Evolutionary conservation across 1,140 invertebrate species (phyloP).

Genomic region (Bombus turneri): DNA sequence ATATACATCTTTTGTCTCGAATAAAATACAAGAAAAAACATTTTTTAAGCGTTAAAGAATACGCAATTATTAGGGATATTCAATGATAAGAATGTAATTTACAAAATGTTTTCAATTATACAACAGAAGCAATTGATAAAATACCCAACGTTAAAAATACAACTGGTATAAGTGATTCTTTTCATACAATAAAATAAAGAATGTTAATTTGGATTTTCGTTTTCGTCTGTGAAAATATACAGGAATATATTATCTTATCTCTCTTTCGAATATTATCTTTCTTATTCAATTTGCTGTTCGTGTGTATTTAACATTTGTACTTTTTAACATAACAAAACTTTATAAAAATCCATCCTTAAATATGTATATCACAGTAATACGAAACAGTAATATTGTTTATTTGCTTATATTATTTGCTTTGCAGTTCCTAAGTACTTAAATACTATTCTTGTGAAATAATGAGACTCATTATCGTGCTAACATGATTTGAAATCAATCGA

Average conservation of each 20-base stretch:
- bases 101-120: neutral
- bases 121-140: neutral
- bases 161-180: neutral
- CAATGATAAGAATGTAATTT: neutral
- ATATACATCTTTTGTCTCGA: too few relatives aligned
- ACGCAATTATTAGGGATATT: neutral
- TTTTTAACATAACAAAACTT: too few relatives aligned
- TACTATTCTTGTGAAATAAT: neutral
- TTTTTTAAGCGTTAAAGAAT: too few relatives aligned
- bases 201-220: neutral
- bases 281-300: too few relatives aligned
- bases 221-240: neutral
- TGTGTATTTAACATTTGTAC: too few relatives aligned
- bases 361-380: too few relatives aligned
- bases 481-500: slow-evolving; percentile 2
- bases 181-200: neutral
- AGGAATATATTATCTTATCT: too few relatives aligned
- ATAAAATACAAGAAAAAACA: neutral
- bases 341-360: too few relatives aligned
- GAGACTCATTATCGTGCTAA: neutral
- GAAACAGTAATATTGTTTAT: too few relatives aligned
- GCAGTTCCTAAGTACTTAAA: neutral
- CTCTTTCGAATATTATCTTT: too few relatives aligned
- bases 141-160: neutral
- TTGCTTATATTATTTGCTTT: too few relatives aligned